A percentile compares a stretch with the other conserved stretches of the same genome.
phyloP scores from a whole-genome alignment of 2,888 invertebrate species.

The Helobdella robusta region DNA sequence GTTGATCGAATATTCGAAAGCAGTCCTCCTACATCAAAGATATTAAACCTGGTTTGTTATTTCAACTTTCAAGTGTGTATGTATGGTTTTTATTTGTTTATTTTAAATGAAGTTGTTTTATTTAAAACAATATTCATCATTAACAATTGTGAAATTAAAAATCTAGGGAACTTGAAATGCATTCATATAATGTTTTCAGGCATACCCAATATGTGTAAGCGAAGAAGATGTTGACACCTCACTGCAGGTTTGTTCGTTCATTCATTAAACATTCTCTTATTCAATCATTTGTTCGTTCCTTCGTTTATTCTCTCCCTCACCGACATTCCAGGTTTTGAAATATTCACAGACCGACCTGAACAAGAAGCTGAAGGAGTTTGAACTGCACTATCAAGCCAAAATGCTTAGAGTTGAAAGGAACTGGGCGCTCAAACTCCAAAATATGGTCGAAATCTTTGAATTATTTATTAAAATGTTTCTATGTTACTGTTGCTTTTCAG shows the following conservation, averaged over 20 bases:
- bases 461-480: no score
- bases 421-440: slow-evolving; percentile 43
- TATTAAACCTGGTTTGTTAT: background rate
- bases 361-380: slow-evolving; percentile 44
- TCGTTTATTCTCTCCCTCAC: no score
- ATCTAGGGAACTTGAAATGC: no score
- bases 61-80: no score
- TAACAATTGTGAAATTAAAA: background rate
- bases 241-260: no score
- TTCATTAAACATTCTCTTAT: no score
- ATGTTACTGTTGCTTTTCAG: background rate
- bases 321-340: slow-evolving; percentile 44
- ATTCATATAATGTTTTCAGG: no score
- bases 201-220: no score
- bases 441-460: no score
- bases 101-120: background rate
- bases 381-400: slow-evolving; percentile 48
- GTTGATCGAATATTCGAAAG: background rate
- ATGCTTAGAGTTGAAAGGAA: slow-evolving; percentile 48
- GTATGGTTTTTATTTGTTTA: background rate
- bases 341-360: slow-evolving; percentile 47
- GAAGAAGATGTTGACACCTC: no score
- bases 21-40: background rate
- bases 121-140: background rate
- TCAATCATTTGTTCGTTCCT: background rate